These are phyloP conservation scores for Drosophila lacertosa DNA, from an alignment of 1,140 invertebrate species.

Conservation along the genomic window DNA sequence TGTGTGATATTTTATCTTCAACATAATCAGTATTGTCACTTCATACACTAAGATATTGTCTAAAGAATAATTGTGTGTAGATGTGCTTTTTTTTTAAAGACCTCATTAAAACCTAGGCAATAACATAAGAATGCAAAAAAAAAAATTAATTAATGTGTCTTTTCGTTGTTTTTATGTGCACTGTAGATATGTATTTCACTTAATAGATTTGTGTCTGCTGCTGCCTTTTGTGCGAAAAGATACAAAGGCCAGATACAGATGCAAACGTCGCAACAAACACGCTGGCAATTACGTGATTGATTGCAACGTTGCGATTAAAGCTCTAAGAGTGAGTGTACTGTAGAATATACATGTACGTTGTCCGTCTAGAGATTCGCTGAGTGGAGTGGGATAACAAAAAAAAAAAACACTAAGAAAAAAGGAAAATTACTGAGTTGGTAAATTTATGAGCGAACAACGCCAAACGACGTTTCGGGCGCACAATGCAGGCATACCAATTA, in stretches of 20 bases:
- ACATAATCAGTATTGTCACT: neutral
- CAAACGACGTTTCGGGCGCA: slow-evolving; percentile 68
- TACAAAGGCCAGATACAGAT: slow-evolving; percentile 67
- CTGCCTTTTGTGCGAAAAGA: slow-evolving; percentile 68
- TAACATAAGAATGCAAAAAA: slow-evolving; percentile 12
- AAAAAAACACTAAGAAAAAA: slow-evolving; percentile 35
- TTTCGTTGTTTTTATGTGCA: slow-evolving; percentile 47
- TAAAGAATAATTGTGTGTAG: neutral
- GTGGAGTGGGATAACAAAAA: slow-evolving; percentile 26
- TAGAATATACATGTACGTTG: slow-evolving; percentile 12
- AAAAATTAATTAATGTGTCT: slow-evolving; percentile 67
- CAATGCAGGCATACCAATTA: slow-evolving; percentile 70
- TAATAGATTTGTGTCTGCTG: slow-evolving; percentile 52
- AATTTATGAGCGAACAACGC: slow-evolving; percentile 77
- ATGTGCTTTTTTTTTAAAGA: slow-evolving; percentile 5
- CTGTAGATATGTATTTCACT: slow-evolving; percentile 31
- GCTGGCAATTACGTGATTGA: slow-evolving; percentile 79
- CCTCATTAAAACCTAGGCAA: slow-evolving; percentile 38
- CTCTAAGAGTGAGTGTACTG: slow-evolving; percentile 37
- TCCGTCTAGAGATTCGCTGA: slow-evolving; percentile 13
- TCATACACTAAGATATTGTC: neutral
- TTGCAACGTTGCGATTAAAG: slow-evolving; percentile 61
- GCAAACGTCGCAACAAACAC: slow-evolving; percentile 65
- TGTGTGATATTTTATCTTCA: slow-evolving; percentile 18
- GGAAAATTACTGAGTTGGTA: slow-evolving; percentile 70